Percentiles rank a stretch among this genome's conserved stretches.
These are phyloP conservation scores for Triops cancriformis DNA, from an alignment of 1,140 invertebrate species.

Conservation along the genomic window DNA sequence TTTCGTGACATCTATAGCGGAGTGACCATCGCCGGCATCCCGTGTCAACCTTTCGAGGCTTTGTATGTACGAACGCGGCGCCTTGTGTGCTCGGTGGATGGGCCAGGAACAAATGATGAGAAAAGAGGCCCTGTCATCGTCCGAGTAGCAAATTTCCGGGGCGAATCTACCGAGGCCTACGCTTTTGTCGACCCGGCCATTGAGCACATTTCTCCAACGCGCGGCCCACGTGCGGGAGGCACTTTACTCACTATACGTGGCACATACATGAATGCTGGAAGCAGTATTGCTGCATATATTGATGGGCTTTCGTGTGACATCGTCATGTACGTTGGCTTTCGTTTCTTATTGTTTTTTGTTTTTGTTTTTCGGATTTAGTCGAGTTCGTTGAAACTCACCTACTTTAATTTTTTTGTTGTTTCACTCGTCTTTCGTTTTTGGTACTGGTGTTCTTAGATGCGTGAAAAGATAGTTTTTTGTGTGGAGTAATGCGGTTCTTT, in stretches of 20 bases:
- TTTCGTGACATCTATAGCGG: slow-evolving; percentile 87
- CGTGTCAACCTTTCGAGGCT: slow-evolving; percentile 75
- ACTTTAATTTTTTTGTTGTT: not conserved
- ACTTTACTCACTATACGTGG: slow-evolving; percentile 82
- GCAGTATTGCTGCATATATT: slow-evolving; percentile 79
- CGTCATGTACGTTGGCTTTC: slow-evolving; percentile 41
- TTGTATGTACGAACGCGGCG: slow-evolving; percentile 79
- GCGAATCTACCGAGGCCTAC: slow-evolving; percentile 71
- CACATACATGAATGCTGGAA: slow-evolving; percentile 88
- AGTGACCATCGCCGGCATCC: slow-evolving; percentile 72
- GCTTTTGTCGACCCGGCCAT: slow-evolving; percentile 82
- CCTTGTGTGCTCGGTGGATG: slow-evolving; percentile 83
- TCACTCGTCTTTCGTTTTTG: too few relatives aligned
- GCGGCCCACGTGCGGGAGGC: slow-evolving; percentile 87
- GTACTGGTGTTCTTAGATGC: too few relatives aligned
- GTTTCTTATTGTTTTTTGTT: not conserved
- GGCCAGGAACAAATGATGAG: slow-evolving; percentile 64
- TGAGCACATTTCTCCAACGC: slow-evolving; percentile 68
- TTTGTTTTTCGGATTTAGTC: not conserved
- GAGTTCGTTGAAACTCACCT: not conserved
- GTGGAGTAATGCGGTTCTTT: not conserved
- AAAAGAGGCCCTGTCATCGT: slow-evolving; percentile 77
- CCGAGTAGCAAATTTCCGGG: slow-evolving; percentile 78
- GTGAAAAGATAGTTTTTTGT: too few relatives aligned
- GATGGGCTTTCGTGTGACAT: slow-evolving; percentile 78